Evolutionary conservation across 2,888 invertebrate species (phyloP).

Genomic region (Cheiracanthium punctorium): DNA sequence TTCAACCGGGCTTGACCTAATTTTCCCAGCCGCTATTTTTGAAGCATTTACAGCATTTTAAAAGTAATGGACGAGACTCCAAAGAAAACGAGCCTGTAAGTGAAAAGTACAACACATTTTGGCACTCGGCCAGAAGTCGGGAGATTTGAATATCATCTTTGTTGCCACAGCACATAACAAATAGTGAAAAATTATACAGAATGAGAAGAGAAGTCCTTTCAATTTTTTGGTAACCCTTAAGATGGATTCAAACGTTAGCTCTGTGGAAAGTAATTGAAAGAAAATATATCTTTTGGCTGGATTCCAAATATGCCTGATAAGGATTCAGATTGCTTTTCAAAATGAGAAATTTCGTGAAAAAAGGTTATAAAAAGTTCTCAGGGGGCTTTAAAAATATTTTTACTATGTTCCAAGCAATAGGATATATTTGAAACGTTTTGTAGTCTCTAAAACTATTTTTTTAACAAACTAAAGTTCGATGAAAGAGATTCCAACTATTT

Average conservation of each 20-base stretch:
- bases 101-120: background rate
- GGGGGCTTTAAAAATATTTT: too few relatives aligned
- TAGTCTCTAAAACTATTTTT: too few relatives aligned
- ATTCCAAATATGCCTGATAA: background rate
- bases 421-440: too few relatives aligned
- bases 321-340: too few relatives aligned
- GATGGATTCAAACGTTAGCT: background rate
- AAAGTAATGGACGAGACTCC: background rate
- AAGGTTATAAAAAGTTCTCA: too few relatives aligned
- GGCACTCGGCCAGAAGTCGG: background rate
- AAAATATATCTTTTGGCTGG: background rate
- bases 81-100: background rate
- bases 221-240: background rate
- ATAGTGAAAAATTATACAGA: background rate
- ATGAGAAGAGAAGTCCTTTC: background rate
- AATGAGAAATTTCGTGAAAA: too few relatives aligned
- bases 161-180: background rate
- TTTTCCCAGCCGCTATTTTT: background rate
- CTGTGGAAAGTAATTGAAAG: background rate
- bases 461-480: too few relatives aligned
- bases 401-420: too few relatives aligned
- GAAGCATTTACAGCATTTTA: background rate
- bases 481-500: too few relatives aligned
- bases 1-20: background rate
- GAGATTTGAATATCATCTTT: conserved; percentile 3